Percentiles rank a stretch among this genome's conserved stretches.
Evolutionary conservation across 1,140 invertebrate genomes (phyloP).

Genomic region (Pinna nobilis): DNA sequence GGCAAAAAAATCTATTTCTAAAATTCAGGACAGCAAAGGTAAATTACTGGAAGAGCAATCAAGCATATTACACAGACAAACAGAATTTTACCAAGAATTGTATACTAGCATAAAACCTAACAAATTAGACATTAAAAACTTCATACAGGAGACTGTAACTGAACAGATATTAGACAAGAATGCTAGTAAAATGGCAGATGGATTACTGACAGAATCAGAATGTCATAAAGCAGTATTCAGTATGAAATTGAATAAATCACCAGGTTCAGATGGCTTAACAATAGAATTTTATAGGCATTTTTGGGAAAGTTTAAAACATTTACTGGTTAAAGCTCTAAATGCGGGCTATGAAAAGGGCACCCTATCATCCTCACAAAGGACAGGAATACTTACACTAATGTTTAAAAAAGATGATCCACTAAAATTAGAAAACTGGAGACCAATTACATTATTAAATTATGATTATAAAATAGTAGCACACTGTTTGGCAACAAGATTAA

Average conservation of each 20-base stretch:
- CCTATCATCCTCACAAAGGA: slow-evolving; percentile 8
- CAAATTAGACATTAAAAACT: no score
- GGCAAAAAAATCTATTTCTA: slow-evolving; percentile 2
- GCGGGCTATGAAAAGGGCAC: not conserved
- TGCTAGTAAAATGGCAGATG: not conserved
- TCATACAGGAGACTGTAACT: not conserved
- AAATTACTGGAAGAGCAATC: not conserved
- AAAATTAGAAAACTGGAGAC: not conserved
- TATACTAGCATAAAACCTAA: not conserved
- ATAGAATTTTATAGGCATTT: slow-evolving; percentile 29
- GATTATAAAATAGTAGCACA: slow-evolving; percentile 11
- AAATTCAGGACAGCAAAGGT: not conserved
- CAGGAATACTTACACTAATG: slow-evolving; percentile 9
- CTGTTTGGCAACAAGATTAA: not conserved
- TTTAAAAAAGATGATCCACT: slow-evolving; percentile 10
- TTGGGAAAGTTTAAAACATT: not conserved
- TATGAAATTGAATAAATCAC: slow-evolving; percentile 23
- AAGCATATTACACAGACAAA: not conserved
- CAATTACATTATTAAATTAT: slow-evolving; percentile 22
- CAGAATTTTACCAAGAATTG: slow-evolving; percentile 12
- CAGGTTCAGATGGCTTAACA: slow-evolving; percentile 12
- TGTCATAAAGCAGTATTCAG: not conserved
- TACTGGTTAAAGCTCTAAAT: not conserved
- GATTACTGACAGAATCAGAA: not conserved
- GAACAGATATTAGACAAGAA: not conserved